Percentiles rank a stretch among this genome's conserved stretches.
Conservation (phyloP, 2,888 invertebrate species). For the Phyllotreta striolata region DNA sequence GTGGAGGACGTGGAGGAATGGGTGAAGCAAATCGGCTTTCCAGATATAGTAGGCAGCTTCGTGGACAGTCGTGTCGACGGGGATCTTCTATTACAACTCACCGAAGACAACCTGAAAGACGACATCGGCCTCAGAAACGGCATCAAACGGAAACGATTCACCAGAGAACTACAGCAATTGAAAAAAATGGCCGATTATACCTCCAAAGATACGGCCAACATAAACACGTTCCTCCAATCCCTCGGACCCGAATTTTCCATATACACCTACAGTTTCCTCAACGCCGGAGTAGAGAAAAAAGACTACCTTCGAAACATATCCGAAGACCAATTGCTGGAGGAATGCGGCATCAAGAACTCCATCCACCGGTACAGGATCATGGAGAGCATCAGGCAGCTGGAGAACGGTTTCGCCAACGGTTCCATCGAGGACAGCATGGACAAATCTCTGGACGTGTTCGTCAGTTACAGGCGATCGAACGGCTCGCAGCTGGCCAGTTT, state of each 20-base stretch:
- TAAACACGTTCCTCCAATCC: conserved; percentile 83
- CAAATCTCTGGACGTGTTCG: conserved; percentile 95
- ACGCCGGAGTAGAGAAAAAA: conserved; percentile 89
- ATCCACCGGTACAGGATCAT: conserved; percentile 92
- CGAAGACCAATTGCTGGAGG: conserved; percentile 89
- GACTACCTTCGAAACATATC: conserved; percentile 84
- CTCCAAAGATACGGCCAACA: conserved; percentile 89
- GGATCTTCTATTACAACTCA: conserved; percentile 90
- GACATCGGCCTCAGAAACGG: conserved; percentile 95
- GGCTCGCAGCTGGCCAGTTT: conserved; percentile 96
- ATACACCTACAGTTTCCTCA: conserved; percentile 96
- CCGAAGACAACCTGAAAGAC: conserved; percentile 89
- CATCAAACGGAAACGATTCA: conserved; percentile 91
- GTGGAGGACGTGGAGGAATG: conserved; percentile 96
- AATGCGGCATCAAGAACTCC: conserved; percentile 92
- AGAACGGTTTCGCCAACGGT: conserved; percentile 69
- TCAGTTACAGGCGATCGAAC: conserved; percentile 96
- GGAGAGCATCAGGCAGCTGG: conserved; percentile 81
- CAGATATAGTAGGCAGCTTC: conserved; percentile 83
- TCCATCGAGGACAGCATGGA: conserved; percentile 81
- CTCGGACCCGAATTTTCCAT: conserved; percentile 92
- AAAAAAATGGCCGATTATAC: conserved; percentile 98
- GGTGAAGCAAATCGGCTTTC: conserved; percentile 97
- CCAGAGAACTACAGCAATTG: conserved; percentile 88
- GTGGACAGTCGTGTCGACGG: conserved; percentile 94